Evolutionary conservation across 2,113 vertebrate genomes (phyloP).

Genomic region (Semnornis frantzii): DNA sequence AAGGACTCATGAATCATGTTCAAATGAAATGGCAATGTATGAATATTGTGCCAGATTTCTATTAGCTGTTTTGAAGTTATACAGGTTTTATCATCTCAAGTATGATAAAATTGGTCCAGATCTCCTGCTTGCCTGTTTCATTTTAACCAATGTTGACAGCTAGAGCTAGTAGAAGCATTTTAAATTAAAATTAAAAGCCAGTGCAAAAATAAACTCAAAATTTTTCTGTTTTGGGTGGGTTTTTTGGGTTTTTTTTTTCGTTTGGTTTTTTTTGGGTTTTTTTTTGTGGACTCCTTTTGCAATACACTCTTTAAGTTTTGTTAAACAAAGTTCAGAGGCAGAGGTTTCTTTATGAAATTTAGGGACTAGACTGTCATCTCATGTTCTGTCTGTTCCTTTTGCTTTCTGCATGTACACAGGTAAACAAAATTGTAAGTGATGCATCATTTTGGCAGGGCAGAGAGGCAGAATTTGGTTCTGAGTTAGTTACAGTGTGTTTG

Average conservation of each 20-base stretch:
- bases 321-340: neutral
- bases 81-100: constrained; percentile 8
- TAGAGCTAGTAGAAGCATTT: neutral
- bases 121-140: neutral
- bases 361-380: neutral
- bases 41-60: constrained; percentile 1
- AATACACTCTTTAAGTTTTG: neutral
- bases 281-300: neutral
- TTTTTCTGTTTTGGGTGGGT: too few species aligned
- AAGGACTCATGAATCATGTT: neutral
- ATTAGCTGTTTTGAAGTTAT: constrained; percentile 28
- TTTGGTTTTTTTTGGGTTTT: neutral
- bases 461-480: constrained; percentile 6
- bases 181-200: constrained; percentile 5
- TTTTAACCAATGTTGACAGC: constrained; percentile 15
- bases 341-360: neutral
- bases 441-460: neutral
- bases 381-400: neutral
- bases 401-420: neutral
- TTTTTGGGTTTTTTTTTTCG: neutral
- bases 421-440: neutral
- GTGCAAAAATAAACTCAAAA: neutral
- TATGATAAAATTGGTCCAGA: neutral
- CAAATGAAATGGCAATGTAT: neutral
- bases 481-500: constrained; percentile 5